Base-by-base conservation (phyloP, 2,888 invertebrate genomes). In the Mythimna ferrago region DNA sequence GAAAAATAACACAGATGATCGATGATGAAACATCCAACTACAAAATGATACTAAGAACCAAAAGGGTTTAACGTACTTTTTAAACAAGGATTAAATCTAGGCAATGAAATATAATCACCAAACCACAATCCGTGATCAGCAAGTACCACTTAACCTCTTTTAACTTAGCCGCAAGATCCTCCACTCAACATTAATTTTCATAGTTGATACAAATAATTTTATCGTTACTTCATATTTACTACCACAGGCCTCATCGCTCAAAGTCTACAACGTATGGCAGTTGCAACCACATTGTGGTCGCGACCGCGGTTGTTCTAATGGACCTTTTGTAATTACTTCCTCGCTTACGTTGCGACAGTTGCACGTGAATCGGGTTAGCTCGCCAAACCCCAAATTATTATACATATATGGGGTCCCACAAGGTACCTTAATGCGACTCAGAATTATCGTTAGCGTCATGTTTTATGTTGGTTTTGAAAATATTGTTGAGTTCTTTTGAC, bases 251-350 rank as follows among this genome's bases (percentile, higher is more conserved):
- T 32, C 51, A 82, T 78, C 80, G 82, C 78, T 72, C 44, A 77
- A 66, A 66, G 78, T 78, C 16, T 62, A 9, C 58, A 71, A 73
- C 75, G 85, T 82, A 71, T 14, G 38, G 60, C 61, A 21, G 35
- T 57, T 44, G 60, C 21, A 77, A 87, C 88, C 88, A 73, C 88
- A 85, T 78, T 84, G 86, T 82, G 86, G 87, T 85, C 78, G 82
- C 85, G 63, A 56, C 84, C 80, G 89, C 80, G 90, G 91, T 89
- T 89, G 87, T 89, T 90, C 88, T 92, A 94, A 92, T 92, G 90
- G 88, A 87, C 86, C 78, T 76, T 74, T 83, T 87, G 90, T 93
- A 93, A 93, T 93, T 90, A 90, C 93, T 93, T 94, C 92, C 93
- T 88, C 90, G 84, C 85, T 87, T 87, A 91, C 88, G 86, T 87